Evolutionary conservation across 2,888 invertebrate genomes (phyloP).

Genomic region (Drosophila pegasa): DNA sequence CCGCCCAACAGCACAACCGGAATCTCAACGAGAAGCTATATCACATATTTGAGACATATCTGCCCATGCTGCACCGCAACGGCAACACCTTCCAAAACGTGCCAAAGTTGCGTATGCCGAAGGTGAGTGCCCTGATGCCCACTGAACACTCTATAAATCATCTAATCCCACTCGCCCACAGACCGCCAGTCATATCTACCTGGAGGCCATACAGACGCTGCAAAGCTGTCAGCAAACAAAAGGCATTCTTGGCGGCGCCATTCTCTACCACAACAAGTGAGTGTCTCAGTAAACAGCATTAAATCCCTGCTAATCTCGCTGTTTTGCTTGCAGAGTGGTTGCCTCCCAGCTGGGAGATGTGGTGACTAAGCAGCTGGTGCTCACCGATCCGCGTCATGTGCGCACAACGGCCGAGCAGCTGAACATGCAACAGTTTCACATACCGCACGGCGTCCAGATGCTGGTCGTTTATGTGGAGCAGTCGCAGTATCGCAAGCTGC

Average conservation of each 20-base stretch:
- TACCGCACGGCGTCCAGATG: conserved; percentile 93
- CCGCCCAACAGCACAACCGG: conserved; percentile 81
- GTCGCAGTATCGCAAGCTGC: conserved; percentile 87
- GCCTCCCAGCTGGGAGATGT: conserved; percentile 91
- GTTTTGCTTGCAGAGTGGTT: conserved; percentile 87
- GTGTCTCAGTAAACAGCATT: conserved; percentile 47
- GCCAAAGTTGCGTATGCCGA: conserved; percentile 92
- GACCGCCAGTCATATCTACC: conserved; percentile 94
- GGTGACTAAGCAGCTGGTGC: conserved; percentile 91
- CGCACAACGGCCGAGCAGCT: conserved; percentile 92
- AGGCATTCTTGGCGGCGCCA: conserved; percentile 93
- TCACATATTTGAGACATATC: conserved; percentile 94
- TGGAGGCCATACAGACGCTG: conserved; percentile 94
- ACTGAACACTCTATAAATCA: not conserved
- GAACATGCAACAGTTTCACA: conserved; percentile 87
- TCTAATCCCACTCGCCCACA: conserved; percentile 80
- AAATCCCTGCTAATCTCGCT: not conserved
- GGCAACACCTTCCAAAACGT: conserved; percentile 94
- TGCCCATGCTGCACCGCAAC: conserved; percentile 93
- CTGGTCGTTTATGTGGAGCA: conserved; percentile 90
- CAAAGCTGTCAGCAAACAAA: conserved; percentile 92
- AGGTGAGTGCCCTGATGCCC: conserved; percentile 86
- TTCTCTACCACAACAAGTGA: conserved; percentile 96
- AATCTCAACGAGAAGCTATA: conserved; percentile 90
- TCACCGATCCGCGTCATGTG: conserved; percentile 93